A percentile compares a stretch with the other conserved stretches of the same genome.
These are phyloP conservation scores for Daboia siamensis DNA, from an alignment of 2,113 vertebrate genomes.

Conservation along the genomic window DNA sequence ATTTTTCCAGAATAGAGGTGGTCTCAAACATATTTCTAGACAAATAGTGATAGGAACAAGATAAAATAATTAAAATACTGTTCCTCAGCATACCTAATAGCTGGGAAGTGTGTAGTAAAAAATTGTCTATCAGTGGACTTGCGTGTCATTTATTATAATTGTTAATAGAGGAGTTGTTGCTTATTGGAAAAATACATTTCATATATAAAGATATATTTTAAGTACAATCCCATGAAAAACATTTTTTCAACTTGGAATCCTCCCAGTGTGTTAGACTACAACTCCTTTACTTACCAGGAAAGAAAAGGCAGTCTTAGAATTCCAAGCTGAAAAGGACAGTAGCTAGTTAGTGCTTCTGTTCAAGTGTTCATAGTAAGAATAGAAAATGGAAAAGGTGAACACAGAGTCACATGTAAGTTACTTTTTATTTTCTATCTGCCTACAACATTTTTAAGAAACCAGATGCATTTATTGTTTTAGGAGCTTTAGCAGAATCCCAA, in stretches of 20 bases:
- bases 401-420: not conserved
- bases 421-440: not conserved
- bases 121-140: not conserved
- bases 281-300: not conserved
- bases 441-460: not conserved
- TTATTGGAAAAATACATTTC: not conserved
- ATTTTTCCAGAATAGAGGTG: not conserved
- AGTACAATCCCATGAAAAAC: not conserved
- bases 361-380: not conserved
- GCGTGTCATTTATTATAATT: not conserved
- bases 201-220: not conserved
- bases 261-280: no score
- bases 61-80: not conserved
- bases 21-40: not conserved
- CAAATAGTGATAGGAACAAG: not conserved
- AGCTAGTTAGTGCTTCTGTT: not conserved
- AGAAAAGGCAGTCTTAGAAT: not conserved
- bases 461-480: not conserved
- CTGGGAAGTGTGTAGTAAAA: not conserved
- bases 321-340: not conserved
- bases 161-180: not conserved
- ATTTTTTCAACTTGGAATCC: not conserved
- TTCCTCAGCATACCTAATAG: not conserved
- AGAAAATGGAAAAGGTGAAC: not conserved
- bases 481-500: not conserved